Evolutionary conservation across 2,797 vertebrate species (phyloP), one percentile per base, ranked within the genome.

Genomic region (Centropyge bicolor): DNA sequence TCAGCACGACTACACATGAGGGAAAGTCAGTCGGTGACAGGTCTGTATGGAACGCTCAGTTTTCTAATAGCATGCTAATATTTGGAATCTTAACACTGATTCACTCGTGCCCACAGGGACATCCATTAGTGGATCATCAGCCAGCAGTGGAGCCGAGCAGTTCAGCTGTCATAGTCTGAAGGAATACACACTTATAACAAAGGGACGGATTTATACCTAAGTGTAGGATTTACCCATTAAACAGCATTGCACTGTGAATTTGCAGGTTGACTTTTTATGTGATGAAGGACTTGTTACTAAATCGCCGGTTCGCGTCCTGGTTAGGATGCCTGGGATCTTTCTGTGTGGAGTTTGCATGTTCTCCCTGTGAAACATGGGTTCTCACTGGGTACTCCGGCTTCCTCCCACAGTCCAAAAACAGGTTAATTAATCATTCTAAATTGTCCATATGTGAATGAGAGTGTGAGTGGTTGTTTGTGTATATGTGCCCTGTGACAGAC

Each of bases 1-100:
- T 61, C 70, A 77, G 80, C 74, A 48, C 36, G 85, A 62, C 65
- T 69, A 43, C 60, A 71, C 67, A 77, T 41, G 78, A 70, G 51
- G 63, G 67, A 64, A 55, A 22, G 67, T 63, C 72, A 70, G 38
- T 60, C 51, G 6, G 54, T 40, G 76, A 61, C 74, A 67, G 46
- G 41, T 54, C 59, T 6, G 24, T 12, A 22, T 24, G 10, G 49
- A 51, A 59, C 1, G 17, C 59, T 43, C 35, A 12, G 3, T 19
- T 46, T 31, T 57, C 73, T 9, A 24, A 40, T 38, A 14, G 67
- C 17, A 22, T n/a, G 16, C 19, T 38, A 73, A 66, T 71, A 27
- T 38, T 17, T 64, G n/a, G 51, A 41, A 57, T 24, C 13, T 2
- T 41, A 43, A 38, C 51, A 43, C 24, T 36, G 20, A 43, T 49